Evolutionary conservation across 2,888 invertebrate species (phyloP), one percentile per base, ranked within the genome.

Genomic region (Notodonta dromedarius): DNA sequence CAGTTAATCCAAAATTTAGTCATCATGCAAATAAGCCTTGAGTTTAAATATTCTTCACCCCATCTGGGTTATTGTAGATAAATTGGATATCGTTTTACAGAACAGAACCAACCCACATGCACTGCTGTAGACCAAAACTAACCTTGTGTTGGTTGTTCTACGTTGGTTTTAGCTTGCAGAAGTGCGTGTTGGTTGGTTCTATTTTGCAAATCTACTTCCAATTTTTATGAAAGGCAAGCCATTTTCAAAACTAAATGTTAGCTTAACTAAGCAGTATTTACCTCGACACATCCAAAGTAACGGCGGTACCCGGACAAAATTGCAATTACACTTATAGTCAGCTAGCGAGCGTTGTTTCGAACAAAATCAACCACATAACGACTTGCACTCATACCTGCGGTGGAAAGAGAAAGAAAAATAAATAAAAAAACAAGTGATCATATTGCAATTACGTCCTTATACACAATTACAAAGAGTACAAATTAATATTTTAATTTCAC

Each of bases 381-480:
- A 88, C 79, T 84, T 90, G 90, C 93, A 93, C 80, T 93, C 93
- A 89, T 93, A 93, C 93, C 93, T 93, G 90, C 73, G 80, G 81
- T 73, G 73, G 73, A 82, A 82, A 83, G 77, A 84, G 84, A 79
- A 69, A 80, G 73, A 71, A 50, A 65, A 78, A 74, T 70, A 71
- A 74, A 74, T 62, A 74, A 73, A 73, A 65, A 69, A 60, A 69
- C 59, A 52, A 60, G 54, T 51, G 54, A 58, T 70, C 58, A 63
- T 72, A 79, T 83, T 82, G 79, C 81, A 82, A 82, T 80, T 78
- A 66, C 62, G 76, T 79, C 79, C 72, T 50, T 71, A 56, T 60
- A 65, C 61, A 57, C 4, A 62, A 62, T 56, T 59, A 68, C 66
- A 69, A 67, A 71, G 57, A 13, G 52, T 35, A 74, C 62, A 66